Conservation (phyloP, 2,797 vertebrate species). For the Picus viridis region DNA sequence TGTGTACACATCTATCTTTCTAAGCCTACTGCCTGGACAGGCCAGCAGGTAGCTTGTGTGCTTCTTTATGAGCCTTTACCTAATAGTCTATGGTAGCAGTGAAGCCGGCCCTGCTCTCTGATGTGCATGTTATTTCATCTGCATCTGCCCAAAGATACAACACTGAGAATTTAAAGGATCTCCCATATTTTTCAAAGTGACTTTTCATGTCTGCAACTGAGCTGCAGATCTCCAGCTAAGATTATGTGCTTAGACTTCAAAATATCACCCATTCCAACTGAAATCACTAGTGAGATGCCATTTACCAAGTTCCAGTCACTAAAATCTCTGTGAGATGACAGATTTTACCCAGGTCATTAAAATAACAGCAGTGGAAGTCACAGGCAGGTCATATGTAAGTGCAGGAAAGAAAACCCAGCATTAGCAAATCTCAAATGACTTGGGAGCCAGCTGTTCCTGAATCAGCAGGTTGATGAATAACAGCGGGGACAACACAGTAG, state of each 20-base stretch:
- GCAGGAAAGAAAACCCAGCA: background rate
- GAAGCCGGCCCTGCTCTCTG: background rate
- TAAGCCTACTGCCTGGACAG: background rate
- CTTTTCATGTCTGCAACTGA: background rate
- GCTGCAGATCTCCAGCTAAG: background rate
- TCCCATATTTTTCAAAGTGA: background rate
- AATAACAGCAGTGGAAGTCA: background rate
- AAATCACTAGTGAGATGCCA: background rate
- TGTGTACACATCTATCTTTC: background rate
- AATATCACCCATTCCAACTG: background rate
- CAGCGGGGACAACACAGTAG: background rate
- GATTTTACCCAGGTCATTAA: background rate
- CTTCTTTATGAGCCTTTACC: background rate
- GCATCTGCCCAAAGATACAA: background rate
- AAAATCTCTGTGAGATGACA: background rate
- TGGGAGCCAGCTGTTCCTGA: conserved; percentile 27
- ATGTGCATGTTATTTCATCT: background rate
- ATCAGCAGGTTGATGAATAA: background rate
- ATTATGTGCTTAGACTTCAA: background rate
- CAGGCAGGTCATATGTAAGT: background rate
- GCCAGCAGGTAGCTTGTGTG: background rate
- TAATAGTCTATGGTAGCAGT: background rate
- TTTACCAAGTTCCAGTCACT: background rate
- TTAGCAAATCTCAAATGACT: background rate
- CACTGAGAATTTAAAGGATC: background rate